phyloP scores from a whole-genome alignment of 2,797 vertebrate genomes.

The Crocodylus rhombifer region DNA sequence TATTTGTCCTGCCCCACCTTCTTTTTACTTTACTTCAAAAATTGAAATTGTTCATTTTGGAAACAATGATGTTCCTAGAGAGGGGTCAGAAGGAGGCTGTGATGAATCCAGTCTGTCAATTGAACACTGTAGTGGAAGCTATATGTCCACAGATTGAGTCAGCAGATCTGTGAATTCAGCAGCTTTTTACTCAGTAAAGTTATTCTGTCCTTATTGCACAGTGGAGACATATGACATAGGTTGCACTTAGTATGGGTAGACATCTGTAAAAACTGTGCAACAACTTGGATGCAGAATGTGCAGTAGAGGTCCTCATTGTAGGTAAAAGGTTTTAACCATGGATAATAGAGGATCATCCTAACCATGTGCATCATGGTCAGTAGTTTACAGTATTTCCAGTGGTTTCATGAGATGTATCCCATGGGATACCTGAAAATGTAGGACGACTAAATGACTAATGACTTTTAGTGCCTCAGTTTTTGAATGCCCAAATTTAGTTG shows the following conservation, averaged over 20 bases:
- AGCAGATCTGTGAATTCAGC: neutral
- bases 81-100: neutral
- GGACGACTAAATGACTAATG: conserved; percentile 17
- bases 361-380: neutral
- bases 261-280: conserved; percentile 12
- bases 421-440: neutral
- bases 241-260: conserved; percentile 20
- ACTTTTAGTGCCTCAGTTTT: conserved; percentile 1
- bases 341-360: neutral
- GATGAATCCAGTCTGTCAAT: neutral
- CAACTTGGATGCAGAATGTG: neutral
- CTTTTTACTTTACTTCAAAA: conserved; percentile 9
- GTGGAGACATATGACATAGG: neutral
- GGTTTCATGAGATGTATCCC: neutral
- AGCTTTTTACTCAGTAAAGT: neutral
- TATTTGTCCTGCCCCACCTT: neutral
- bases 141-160: neutral
- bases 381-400: neutral
- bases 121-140: neutral
- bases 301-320: neutral
- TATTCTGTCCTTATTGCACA: neutral
- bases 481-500: conserved; percentile 11
- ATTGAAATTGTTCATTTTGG: neutral
- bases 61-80: neutral
- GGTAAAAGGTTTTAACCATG: neutral